phyloP scores from a whole-genome alignment of 2,888 invertebrate species.

The Watsonalla binaria region DNA sequence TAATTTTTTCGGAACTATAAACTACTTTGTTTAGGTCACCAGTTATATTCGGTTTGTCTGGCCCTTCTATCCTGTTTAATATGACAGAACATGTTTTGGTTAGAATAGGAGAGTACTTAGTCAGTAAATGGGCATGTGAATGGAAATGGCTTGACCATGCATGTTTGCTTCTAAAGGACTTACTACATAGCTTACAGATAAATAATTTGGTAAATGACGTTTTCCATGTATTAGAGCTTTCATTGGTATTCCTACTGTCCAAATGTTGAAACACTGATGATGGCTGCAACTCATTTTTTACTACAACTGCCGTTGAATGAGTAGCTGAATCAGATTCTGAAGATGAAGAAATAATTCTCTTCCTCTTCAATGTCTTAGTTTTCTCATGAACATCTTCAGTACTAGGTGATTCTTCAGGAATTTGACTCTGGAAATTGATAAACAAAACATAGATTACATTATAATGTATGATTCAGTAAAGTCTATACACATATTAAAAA shows the following conservation, averaged over 20 bases:
- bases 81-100: slow-evolving; percentile 36
- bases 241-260: neutral
- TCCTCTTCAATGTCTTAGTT: slow-evolving; percentile 2
- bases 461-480: no score
- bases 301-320: neutral
- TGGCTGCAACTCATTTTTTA: neutral
- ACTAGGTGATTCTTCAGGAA: neutral
- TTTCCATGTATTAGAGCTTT: slow-evolving; percentile 6
- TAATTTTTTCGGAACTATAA: slow-evolving; percentile 35
- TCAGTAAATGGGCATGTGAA: slow-evolving; percentile 24
- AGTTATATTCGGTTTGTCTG: slow-evolving; percentile 41
- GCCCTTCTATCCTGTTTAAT: slow-evolving; percentile 39
- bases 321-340: slow-evolving; percentile 2
- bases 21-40: slow-evolving; percentile 39
- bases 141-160: slow-evolving; percentile 21
- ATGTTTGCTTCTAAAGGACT: slow-evolving; percentile 14
- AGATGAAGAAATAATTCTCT: slow-evolving; percentile 7
- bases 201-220: slow-evolving; percentile 11
- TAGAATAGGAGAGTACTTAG: slow-evolving; percentile 29
- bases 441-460: no score
- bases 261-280: neutral
- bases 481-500: no score
- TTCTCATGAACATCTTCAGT: neutral
- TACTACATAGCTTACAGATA: slow-evolving; percentile 17
- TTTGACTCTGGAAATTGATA: neutral